Evolutionary conservation across 2,888 invertebrate genomes (phyloP), one percentile per base, ranked within the genome.

Genomic region (Conus canariensis): DNA sequence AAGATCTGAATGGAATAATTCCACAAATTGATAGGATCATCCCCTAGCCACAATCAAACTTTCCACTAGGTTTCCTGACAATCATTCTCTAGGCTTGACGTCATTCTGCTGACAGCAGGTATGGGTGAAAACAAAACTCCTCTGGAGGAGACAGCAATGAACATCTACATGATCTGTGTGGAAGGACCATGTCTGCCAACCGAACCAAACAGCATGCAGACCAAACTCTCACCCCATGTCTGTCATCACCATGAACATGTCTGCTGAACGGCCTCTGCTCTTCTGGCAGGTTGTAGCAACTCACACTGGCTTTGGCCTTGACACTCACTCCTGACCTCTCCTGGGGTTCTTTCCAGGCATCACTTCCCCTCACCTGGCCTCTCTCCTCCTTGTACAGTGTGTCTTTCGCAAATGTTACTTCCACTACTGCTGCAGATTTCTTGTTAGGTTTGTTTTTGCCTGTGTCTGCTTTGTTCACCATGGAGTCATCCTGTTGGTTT

Each of bases 211-310:
- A 45, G 45, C 45, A 45, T 45, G 45, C 45, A 45, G 45, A 45
- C 45, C 45, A 45, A 45, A 45, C 77, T 30, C 77, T 30, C 30
- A 8, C 30, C 77, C 77, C 25, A 8, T 12, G 10, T 10, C 30
- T 14, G 10, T 30, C 12, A 70, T 8, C 70, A 70, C 19, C 70
- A 12, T 22, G 1, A 70, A 22, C 70, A 70, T 16, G 8, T 22
- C 22, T 22, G 19, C 70, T 22, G 22, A 64, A 16, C 60, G 16
- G 5, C 30, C 3, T 12, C 14, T 10, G 22, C 56, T 56, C 82
- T 22, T 8, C 22, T 22, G 82, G 82, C 56, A 83, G 82, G 82
- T 83, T 83, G 82, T 58, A 83, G 82, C 82, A 58, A 22, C 82
- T 58, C 22, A 16, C 2, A 12, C 82, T 83, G 58, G 82, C 82